These are phyloP conservation scores for Trachymyrmex cornetzi DNA, from an alignment of 1,140 invertebrate genomes.

Conservation along the genomic window DNA sequence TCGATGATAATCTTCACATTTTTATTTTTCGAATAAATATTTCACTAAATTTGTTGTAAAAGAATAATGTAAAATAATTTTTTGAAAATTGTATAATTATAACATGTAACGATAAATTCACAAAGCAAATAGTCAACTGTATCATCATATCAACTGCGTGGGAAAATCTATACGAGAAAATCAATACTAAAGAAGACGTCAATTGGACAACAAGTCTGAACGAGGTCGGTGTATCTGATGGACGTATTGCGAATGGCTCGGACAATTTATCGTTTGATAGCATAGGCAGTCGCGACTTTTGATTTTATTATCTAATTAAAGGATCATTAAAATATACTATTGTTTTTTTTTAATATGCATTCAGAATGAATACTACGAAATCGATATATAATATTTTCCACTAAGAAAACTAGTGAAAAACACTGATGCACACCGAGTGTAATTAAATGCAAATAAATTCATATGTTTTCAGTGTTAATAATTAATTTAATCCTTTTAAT, in stretches of 20 bases:
- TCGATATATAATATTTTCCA: background rate
- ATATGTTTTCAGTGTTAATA: no score
- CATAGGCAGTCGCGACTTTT: conserved; percentile 1
- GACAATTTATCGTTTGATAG: conserved; percentile 4
- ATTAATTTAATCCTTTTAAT: no score
- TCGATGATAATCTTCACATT: background rate
- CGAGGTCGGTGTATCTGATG: background rate
- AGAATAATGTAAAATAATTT: background rate
- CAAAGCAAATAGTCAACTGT: background rate
- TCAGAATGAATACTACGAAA: background rate
- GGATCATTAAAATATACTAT: background rate
- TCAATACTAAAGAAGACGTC: conserved; percentile 13
- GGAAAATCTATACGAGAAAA: conserved; percentile 4
- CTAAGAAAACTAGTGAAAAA: no score
- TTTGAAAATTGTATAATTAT: background rate
- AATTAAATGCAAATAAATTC: no score
- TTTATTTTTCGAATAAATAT: background rate
- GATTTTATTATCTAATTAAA: background rate
- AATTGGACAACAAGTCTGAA: conserved; percentile 10
- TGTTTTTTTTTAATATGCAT: background rate
- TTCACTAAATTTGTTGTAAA: background rate
- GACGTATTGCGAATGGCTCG: background rate
- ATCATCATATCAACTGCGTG: background rate
- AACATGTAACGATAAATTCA: background rate
- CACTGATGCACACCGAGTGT: no score